Base-by-base conservation (phyloP, 2,888 invertebrate genomes). In the Rhingia campestris region DNA sequence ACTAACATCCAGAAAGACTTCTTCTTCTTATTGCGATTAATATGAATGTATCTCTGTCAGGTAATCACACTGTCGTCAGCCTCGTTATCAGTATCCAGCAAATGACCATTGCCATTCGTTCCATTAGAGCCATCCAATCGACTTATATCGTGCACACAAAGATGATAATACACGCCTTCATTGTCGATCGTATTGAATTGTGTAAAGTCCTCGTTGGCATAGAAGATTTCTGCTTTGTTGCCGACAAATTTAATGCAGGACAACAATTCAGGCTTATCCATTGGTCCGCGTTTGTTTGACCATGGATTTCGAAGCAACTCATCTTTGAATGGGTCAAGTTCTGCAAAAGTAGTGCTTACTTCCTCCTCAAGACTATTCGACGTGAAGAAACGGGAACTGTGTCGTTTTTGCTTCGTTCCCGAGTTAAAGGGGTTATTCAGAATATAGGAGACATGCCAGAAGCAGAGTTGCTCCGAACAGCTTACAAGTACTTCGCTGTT, bases 161-260 rank as follows among this genome's bases (percentile, higher is more conserved):
- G 87, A 67, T 90, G 89, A 81, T 91, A 91, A 76, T 90, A 90
- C n/a, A 90, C 89, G 35, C 91, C 90, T 72, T 91, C 91, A 49
- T 91, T 88, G 69, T 91, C 92, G 51, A 92, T 90, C 10, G 89
- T 89, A 81, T 89, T 88, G 77, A 91, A 91, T 69, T 90, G 88
- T 0, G 89, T 89, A 59, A 91, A 91, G n/a, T 88, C 81, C 6
- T 86, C 74, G 85, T 90, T 91, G 32, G 88, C 81, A 79, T 88
- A 90, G 41, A 91, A 88, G 72, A 88, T 88, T 63, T 88, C 86
- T 5, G 90, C 90, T 69, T 87, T 88, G 66, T 88, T 90, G 22
- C 92, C 92, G 59, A 89, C 88, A 67, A 91, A 89, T 86, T 90
- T 90, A 6, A 91, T 88, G 73, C 90, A 91, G 0, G 91, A 88